Conservation (phyloP, 2,113 vertebrate species). For the Gallinago undulata region DNA sequence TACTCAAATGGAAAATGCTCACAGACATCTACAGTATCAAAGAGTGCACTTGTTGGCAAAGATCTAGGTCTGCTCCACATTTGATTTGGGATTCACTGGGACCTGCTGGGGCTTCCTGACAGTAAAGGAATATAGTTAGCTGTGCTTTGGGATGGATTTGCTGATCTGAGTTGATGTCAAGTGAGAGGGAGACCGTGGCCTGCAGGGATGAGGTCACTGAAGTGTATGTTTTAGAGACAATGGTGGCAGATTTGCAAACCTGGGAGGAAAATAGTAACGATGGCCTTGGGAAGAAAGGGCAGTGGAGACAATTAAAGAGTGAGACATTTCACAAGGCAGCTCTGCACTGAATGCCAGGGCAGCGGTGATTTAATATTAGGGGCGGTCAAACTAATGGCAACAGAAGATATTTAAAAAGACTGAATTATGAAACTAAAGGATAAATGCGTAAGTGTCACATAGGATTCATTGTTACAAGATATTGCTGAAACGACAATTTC, state of each 20-base stretch:
- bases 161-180: neutral
- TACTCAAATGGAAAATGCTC: neutral
- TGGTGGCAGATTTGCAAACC: neutral
- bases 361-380: neutral
- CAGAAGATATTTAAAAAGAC: neutral
- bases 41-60: neutral
- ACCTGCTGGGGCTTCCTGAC: neutral
- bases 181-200: neutral
- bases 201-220: slow-evolving; percentile 14
- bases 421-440: neutral
- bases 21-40: neutral
- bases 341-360: neutral
- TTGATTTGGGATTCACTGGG: neutral
- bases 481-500: neutral
- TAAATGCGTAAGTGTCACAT: neutral
- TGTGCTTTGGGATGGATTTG: neutral
- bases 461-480: neutral
- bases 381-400: neutral
- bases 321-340: neutral
- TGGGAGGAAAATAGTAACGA: neutral
- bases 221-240: neutral
- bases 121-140: neutral
- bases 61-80: neutral
- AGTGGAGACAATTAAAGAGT: neutral
- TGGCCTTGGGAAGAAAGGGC: neutral